Evolutionary conservation across 2,113 vertebrate species (phyloP).

Genomic region (Hypomesus transpacificus): DNA sequence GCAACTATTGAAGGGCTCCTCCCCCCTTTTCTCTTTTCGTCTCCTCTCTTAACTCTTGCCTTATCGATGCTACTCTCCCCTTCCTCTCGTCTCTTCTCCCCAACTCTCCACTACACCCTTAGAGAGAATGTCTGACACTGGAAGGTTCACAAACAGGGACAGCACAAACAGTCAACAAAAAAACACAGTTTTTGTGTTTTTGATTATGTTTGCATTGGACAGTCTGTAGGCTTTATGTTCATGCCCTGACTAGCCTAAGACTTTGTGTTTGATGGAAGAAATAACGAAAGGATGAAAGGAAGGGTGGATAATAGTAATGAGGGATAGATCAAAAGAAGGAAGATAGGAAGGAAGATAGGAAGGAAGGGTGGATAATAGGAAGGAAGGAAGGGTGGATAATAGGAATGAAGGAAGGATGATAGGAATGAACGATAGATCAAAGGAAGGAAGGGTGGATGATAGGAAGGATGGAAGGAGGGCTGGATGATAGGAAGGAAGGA

Average conservation of each 20-base stretch:
- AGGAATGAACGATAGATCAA: neutral
- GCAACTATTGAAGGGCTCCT: constrained; percentile 52
- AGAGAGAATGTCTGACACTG: constrained; percentile 16
- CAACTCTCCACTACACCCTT: constrained; percentile 48
- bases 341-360: neutral
- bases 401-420: too few relatives aligned
- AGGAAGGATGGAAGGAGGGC: neutral
- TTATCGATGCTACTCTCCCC: neutral
- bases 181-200: constrained; percentile 22
- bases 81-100: constrained; percentile 36
- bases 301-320: neutral
- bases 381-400: neutral
- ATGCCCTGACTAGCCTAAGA: too few relatives aligned
- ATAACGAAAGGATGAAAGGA: too few relatives aligned
- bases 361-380: neutral
- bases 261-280: too few relatives aligned
- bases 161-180: constrained; percentile 22
- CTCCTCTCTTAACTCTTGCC: constrained; percentile 44
- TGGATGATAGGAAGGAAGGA: neutral
- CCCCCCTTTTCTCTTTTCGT: constrained; percentile 43
- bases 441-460: neutral
- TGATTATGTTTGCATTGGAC: too few relatives aligned
- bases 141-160: constrained; percentile 43
- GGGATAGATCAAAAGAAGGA: neutral
- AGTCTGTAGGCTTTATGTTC: too few relatives aligned